These are phyloP conservation scores for Watsonalla binaria DNA, from an alignment of 2,888 invertebrate species.

Conservation along the genomic window DNA sequence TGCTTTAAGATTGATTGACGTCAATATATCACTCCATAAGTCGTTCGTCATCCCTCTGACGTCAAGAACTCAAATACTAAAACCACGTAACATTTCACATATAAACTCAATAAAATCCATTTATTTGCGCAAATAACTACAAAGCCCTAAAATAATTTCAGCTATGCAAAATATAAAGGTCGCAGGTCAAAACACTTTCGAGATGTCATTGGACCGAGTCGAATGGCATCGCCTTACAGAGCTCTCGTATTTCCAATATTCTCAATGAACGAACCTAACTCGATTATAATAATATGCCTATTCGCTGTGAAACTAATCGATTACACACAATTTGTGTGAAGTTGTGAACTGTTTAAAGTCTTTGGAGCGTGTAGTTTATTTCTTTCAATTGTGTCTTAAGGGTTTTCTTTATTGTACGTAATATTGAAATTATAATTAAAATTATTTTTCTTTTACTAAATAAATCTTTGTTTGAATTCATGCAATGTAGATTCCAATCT, in stretches of 20 bases:
- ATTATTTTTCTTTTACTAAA: too few relatives aligned
- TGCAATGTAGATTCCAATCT: too few relatives aligned
- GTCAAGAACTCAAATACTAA: background rate
- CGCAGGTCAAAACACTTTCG: slow-evolving; percentile 24
- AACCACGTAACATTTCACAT: background rate
- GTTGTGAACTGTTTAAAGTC: too few relatives aligned
- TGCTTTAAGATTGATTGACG: background rate
- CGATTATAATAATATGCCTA: background rate
- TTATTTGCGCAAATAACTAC: background rate
- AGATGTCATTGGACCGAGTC: slow-evolving; percentile 14
- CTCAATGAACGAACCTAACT: slow-evolving; percentile 1
- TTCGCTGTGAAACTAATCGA: slow-evolving; percentile 2
- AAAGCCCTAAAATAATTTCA: background rate
- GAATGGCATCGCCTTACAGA: slow-evolving; percentile 12
- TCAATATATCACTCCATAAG: background rate
- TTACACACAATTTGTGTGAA: background rate
- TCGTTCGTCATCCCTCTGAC: background rate
- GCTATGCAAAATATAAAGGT: slow-evolving; percentile 18
- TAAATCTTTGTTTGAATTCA: too few relatives aligned
- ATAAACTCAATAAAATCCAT: background rate
- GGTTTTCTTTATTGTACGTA: too few relatives aligned
- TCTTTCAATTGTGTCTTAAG: background rate
- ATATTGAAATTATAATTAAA: too few relatives aligned
- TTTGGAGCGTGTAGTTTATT: background rate
- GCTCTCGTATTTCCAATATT: slow-evolving; percentile 25